Conservation (phyloP, 1,140 invertebrate genomes). For the Hermetia illucens region DNA sequence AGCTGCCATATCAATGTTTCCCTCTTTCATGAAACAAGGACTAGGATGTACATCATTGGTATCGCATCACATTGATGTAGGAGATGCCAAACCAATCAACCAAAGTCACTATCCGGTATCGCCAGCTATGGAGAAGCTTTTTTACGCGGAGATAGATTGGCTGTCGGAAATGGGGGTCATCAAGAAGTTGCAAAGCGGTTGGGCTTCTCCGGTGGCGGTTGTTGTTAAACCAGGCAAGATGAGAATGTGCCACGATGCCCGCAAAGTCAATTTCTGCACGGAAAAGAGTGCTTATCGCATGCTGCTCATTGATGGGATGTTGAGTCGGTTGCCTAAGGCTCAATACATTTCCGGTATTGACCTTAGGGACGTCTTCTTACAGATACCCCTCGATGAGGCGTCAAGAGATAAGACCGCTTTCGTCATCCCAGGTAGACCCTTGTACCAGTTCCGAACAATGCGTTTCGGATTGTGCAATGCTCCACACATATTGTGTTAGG, state of each 20-base stretch:
- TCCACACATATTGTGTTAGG: no score
- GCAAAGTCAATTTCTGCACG: constrained; percentile 15
- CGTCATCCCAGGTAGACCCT: no score
- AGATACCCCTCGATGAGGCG: no score
- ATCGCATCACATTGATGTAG: constrained; percentile 19
- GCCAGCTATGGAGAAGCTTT: constrained; percentile 8
- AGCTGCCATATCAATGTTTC: no score
- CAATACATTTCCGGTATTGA: no score
- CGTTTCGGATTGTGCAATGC: no score
- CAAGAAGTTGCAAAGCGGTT: constrained; percentile 5
- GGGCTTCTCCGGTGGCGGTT: constrained; percentile 8
- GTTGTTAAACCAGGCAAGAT: constrained; percentile 15
- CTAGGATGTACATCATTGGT: constrained; percentile 10
- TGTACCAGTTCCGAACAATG: no score
- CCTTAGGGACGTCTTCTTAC: no score
- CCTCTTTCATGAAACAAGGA: background rate
- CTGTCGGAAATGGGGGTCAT: constrained; percentile 11
- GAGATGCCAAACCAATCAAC: constrained; percentile 15
- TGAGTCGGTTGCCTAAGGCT: constrained; percentile 8
- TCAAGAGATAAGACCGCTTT: no score
- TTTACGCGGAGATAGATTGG: constrained; percentile 7
- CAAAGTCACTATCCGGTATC: constrained; percentile 15
- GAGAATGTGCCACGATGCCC: constrained; percentile 19
- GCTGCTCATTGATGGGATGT: constrained; percentile 12
- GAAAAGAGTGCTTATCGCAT: constrained; percentile 12